A percentile compares a stretch with the other conserved stretches of the same genome.
Evolutionary conservation across 2,797 vertebrate genomes (phyloP).

Genomic region (Paedocypris micromegethes): DNA sequence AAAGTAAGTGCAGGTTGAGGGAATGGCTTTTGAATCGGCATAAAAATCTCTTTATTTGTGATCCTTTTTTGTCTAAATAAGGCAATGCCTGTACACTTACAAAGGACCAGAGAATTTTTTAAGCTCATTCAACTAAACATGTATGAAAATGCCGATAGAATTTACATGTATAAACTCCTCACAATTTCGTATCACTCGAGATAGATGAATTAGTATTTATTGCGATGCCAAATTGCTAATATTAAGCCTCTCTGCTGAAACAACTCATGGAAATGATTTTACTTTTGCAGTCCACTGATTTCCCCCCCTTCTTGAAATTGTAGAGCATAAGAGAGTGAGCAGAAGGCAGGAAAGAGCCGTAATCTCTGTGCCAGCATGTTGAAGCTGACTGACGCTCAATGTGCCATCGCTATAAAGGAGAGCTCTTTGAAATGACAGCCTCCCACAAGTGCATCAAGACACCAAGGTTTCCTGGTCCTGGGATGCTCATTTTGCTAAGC

Average conservation of each 20-base stretch:
- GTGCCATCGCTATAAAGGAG: slow-evolving; percentile 36
- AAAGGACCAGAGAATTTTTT: slow-evolving; percentile 38
- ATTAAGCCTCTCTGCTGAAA: slow-evolving; percentile 36
- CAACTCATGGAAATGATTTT: slow-evolving; percentile 22
- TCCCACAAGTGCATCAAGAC: slow-evolving; percentile 48
- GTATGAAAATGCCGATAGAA: slow-evolving; percentile 30
- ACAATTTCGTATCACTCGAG: slow-evolving; percentile 24
- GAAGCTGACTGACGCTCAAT: slow-evolving; percentile 44
- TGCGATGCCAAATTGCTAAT: slow-evolving; percentile 33
- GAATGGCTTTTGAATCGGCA: slow-evolving; percentile 19
- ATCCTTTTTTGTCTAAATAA: slow-evolving; percentile 42
- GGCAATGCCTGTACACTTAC: slow-evolving; percentile 31
- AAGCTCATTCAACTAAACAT: slow-evolving; percentile 36
- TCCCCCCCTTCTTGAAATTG: slow-evolving; percentile 12
- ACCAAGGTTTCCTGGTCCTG: slow-evolving; percentile 35
- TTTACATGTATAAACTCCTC: slow-evolving; percentile 24
- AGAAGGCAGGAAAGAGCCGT: slow-evolving; percentile 38
- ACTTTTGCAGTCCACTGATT: slow-evolving; percentile 19
- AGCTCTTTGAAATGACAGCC: slow-evolving; percentile 50
- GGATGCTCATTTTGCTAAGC: slow-evolving; percentile 49
- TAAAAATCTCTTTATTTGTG: slow-evolving; percentile 1
- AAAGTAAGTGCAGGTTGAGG: slow-evolving; percentile 25
- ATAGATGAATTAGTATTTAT: slow-evolving; percentile 31
- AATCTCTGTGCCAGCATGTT: slow-evolving; percentile 44
- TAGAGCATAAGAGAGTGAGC: slow-evolving; percentile 10